Base-by-base conservation (phyloP, 1,140 invertebrate genomes). In the Pseudomyrmex pallidus region DNA sequence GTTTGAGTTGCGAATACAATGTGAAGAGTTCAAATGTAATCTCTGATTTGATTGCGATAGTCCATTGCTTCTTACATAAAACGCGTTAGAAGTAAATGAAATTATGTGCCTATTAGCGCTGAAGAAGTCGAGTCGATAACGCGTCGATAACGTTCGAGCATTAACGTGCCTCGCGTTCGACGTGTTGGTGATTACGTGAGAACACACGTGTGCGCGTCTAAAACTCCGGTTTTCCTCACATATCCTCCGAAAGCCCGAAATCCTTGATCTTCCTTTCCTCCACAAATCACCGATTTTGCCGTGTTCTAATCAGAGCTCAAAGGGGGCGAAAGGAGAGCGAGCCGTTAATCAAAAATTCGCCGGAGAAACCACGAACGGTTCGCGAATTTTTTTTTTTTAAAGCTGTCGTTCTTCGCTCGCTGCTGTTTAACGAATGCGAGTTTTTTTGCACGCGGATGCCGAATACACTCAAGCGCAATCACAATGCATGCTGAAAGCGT, bases 271-370 rank as follows among this genome's bases (percentile, higher is more conserved):
- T 77, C 48, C 52, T 77, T 76, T 77, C 52, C 35, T 77, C 52
- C 35, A 52, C 72, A 72, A 80, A 80, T 80, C 76, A 80, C 63
- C 74, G 52, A 15, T 48, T 44, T 77, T 54, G 20, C 44, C 22
- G 54, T 44, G 50, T 12, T 72, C 59, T 59, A 80, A 80, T 59
- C 76, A 80, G 54, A 35, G 9, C 15, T 80, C 54, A 70, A 70
- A 70, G 22, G 15, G 54, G n/a, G 25, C 10, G 44, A n/a, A 59
- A 12, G 8, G 62, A 12, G 25, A 35, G 35, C 35, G 35, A 7
- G 35, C 13, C 64, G 76, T 78, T 78, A 17, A 80, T 66, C 22
- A 22, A 80, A 70, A 61, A 68, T 46, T 7, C 63, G 15, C 52
- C 17, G 9, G 12, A 76, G 13, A 2, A 57, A 25, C 22, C 22